These are phyloP conservation scores for Ridgeia piscesae DNA, from an alignment of 1,140 invertebrate genomes.

Conservation along the genomic window DNA sequence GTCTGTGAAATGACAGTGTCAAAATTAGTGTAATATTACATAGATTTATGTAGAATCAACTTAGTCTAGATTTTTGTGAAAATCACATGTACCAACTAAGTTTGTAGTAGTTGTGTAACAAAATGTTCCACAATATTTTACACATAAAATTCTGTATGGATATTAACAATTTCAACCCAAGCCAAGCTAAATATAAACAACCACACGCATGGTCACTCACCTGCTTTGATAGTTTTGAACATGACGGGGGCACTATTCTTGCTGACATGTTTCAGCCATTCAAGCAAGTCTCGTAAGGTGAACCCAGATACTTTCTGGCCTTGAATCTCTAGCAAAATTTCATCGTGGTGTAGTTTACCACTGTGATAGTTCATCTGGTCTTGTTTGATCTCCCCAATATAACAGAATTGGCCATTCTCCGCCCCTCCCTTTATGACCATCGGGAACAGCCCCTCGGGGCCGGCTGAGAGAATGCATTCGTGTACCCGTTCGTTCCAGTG, in stretches of 20 bases:
- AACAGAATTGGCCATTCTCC: conserved; percentile 65
- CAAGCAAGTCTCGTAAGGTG: conserved; percentile 64
- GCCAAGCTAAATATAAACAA: no score
- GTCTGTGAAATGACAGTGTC: no score
- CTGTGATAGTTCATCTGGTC: conserved; percentile 58
- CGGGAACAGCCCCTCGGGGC: conserved; percentile 50
- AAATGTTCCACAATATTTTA: no score
- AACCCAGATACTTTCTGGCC: conserved; percentile 69
- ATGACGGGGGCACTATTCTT: conserved; percentile 63
- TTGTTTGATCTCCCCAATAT: conserved; percentile 42
- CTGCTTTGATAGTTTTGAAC: conserved; percentile 63
- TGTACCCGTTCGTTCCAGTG: conserved; percentile 53
- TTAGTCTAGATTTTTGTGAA: no score
- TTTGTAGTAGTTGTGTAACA: no score
- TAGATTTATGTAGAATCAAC: no score
- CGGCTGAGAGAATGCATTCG: conserved; percentile 52
- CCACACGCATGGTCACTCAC: conserved; percentile 49
- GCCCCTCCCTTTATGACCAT: conserved; percentile 62
- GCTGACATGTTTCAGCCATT: conserved; percentile 64
- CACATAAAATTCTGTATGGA: no score
- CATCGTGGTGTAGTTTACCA: conserved; percentile 54
- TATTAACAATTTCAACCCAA: no score
- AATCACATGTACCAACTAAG: no score
- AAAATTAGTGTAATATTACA: no score
- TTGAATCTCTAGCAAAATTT: conserved; percentile 67